Conservation (phyloP, 1,140 invertebrate genomes). For the Drosophila funebris region DNA sequence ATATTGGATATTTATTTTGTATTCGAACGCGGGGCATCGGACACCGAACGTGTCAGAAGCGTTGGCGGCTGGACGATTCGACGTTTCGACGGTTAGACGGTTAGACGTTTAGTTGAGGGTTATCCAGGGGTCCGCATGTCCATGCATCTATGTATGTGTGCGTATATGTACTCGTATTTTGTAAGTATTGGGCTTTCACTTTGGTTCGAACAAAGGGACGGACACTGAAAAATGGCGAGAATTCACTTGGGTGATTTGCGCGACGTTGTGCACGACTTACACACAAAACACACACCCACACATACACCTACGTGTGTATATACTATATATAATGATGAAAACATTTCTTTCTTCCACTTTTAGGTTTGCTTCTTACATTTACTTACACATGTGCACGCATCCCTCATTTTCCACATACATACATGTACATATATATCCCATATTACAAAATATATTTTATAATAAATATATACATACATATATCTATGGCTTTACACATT, state of each 20-base stretch:
- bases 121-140: constrained; percentile 23
- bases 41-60: constrained; percentile 76
- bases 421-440: background rate
- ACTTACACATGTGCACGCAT: background rate
- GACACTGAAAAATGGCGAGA: constrained; percentile 82
- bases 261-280: constrained; percentile 58
- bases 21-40: constrained; percentile 75
- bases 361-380: constrained; percentile 9
- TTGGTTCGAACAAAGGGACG: constrained; percentile 63
- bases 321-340: constrained; percentile 18
- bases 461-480: background rate
- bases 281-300: constrained; percentile 22
- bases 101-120: constrained; percentile 55
- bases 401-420: background rate
- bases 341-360: constrained; percentile 23
- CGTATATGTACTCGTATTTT: constrained; percentile 32
- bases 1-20: constrained; percentile 83
- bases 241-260: constrained; percentile 79
- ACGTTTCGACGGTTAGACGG: constrained; percentile 55
- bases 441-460: background rate
- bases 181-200: constrained; percentile 55
- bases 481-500: background rate
- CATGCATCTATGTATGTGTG: constrained; percentile 1
- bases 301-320: background rate
- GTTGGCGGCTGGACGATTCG: constrained; percentile 41